Evolutionary conservation across 2,888 invertebrate species (phyloP).

Genomic region (Rhodophaea formosa): DNA sequence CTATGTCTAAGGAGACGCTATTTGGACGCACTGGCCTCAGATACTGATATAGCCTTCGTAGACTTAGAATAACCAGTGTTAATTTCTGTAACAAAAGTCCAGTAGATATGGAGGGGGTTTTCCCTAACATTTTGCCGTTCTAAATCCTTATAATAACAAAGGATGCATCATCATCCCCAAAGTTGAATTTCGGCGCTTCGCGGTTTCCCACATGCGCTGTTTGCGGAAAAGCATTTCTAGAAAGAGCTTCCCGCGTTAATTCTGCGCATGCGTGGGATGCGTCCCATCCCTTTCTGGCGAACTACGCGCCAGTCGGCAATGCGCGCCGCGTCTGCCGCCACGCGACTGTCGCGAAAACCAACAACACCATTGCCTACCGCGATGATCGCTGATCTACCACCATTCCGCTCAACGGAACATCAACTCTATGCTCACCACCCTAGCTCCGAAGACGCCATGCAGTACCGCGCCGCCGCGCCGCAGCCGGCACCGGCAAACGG

Average conservation of each 20-base stretch:
- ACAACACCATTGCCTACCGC: slow-evolving; percentile 43
- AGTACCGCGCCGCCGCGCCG: slow-evolving; percentile 33
- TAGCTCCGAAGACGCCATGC: slow-evolving; percentile 32
- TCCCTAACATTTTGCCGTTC: no score
- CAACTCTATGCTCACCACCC: slow-evolving; percentile 42
- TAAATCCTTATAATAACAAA: no score
- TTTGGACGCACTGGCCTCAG: no score
- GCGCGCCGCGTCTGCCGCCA: slow-evolving; percentile 57
- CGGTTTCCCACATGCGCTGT: slow-evolving; percentile 36
- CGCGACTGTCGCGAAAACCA: slow-evolving; percentile 44
- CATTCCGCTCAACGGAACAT: slow-evolving; percentile 45
- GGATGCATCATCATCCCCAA: background rate
- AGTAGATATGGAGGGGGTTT: no score
- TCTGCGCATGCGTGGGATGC: slow-evolving; percentile 63
- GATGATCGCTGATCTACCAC: slow-evolving; percentile 69
- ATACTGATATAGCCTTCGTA: no score
- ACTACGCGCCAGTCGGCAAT: slow-evolving; percentile 68
- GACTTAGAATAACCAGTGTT: no score
- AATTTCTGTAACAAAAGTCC: no score
- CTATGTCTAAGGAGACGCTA: no score
- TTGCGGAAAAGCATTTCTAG: slow-evolving; percentile 64
- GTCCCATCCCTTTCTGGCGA: slow-evolving; percentile 57
- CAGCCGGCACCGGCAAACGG: slow-evolving; percentile 48
- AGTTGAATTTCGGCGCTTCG: slow-evolving; percentile 18
- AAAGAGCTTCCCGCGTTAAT: slow-evolving; percentile 68